Evolutionary conservation across 2,797 vertebrate genomes (phyloP).

Genomic region (Galaxias olidus): DNA sequence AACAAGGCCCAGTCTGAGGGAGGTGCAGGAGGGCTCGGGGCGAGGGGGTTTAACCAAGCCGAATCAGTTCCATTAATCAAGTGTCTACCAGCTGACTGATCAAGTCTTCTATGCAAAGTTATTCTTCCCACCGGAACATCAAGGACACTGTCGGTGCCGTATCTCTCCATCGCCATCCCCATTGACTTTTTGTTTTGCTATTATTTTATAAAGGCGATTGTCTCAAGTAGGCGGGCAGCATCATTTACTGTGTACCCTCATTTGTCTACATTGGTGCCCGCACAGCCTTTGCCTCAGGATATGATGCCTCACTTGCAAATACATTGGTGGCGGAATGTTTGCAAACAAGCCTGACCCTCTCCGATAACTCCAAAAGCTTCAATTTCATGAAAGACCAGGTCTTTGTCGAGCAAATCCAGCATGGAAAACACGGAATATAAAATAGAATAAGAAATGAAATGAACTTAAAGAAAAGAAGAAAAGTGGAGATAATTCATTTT

Average conservation of each 20-base stretch:
- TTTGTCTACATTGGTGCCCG: conserved; percentile 20
- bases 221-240: conserved; percentile 1
- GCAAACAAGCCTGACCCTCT: conserved; percentile 71
- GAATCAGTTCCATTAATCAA: conserved; percentile 68
- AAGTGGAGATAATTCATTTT: conserved; percentile 38
- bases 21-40: conserved; percentile 44
- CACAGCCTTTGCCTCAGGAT: conserved; percentile 21
- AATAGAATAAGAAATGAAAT: conserved; percentile 9
- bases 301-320: not conserved
- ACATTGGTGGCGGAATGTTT: conserved; percentile 55
- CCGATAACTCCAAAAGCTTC: conserved; percentile 61
- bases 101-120: conserved; percentile 30
- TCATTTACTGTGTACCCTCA: not conserved
- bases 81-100: conserved; percentile 46
- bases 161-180: not conserved
- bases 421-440: conserved; percentile 28
- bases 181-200: conserved; percentile 10
- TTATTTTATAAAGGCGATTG: conserved; percentile 6
- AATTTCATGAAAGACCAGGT: conserved; percentile 43
- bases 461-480: conserved; percentile 11
- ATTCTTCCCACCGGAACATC: conserved; percentile 28
- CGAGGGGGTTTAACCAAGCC: conserved; percentile 54
- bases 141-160: conserved; percentile 13
- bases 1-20: conserved; percentile 54
- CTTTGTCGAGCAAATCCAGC: conserved; percentile 50